Conservation (phyloP, 2,113 vertebrate genomes). For the Oryzias curvinotus region DNA sequence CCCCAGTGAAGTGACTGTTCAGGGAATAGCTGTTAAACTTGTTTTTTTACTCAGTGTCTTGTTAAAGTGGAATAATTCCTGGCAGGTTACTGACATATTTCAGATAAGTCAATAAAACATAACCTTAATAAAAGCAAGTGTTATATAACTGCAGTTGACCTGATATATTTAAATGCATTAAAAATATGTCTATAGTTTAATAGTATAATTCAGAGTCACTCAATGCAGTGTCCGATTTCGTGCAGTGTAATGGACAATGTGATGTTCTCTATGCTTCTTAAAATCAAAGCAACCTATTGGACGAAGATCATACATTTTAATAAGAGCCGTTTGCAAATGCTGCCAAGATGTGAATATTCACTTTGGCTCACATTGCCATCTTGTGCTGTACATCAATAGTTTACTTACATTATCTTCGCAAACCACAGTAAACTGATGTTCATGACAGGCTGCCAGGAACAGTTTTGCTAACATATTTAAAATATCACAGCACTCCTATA, state of each 20-base stretch:
- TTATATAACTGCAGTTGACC: not conserved
- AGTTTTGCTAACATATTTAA: not conserved
- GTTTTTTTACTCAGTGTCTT: not conserved
- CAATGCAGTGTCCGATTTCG: not conserved
- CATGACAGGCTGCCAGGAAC: conserved; percentile 8
- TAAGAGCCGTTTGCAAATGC: conserved; percentile 2
- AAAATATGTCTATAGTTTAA: not conserved
- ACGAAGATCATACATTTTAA: conserved; percentile 14
- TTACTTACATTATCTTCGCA: conserved; percentile 11
- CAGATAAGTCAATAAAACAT: not conserved
- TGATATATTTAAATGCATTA: not conserved
- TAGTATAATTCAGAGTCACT: conserved; percentile 5
- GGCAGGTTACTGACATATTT: not conserved
- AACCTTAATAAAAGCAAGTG: not conserved
- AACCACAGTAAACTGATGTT: conserved; percentile 8
- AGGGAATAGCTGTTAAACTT: not conserved
- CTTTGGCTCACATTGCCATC: conserved; percentile 5
- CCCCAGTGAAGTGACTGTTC: conserved; percentile 3
- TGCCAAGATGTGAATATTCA: conserved; percentile 23
- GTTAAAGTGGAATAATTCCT: conserved; percentile 4
- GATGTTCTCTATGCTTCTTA: not conserved
- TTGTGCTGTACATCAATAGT: conserved; percentile 2
- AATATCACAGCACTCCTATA: conserved; percentile 6
- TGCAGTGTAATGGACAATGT: not conserved
- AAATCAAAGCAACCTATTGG: not conserved